Conservation (phyloP, 2,113 vertebrate genomes). For the Dicerorhinus sumatrensis region DNA sequence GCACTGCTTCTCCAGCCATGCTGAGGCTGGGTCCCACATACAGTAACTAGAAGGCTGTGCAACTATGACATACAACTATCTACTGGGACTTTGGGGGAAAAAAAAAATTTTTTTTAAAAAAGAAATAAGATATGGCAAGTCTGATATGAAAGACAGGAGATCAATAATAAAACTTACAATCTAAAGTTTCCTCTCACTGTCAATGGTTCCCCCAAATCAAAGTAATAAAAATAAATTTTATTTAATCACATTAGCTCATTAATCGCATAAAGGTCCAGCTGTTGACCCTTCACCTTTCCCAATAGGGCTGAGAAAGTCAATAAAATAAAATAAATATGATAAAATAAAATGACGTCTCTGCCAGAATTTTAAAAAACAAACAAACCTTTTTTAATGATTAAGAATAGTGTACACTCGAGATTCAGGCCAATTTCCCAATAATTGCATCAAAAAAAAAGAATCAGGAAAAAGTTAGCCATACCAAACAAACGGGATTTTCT, state of each 20-base stretch:
- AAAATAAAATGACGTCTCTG: conserved; percentile 12
- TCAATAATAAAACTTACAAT: background rate
- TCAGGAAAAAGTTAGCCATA: background rate
- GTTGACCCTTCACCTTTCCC: background rate
- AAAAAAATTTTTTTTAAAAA: too few species aligned
- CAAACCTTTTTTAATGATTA: background rate
- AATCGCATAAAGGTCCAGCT: background rate
- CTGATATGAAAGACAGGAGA: background rate
- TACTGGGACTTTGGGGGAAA: too few species aligned
- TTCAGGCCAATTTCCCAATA: conserved; percentile 52
- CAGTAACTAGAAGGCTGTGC: too few species aligned
- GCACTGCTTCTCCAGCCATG: too few species aligned
- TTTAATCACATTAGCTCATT: conserved; percentile 41
- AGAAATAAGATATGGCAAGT: background rate
- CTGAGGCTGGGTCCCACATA: too few species aligned
- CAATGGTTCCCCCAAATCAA: background rate
- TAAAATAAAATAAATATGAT: conserved; percentile 44
- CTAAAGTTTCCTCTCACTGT: conserved; percentile 9
- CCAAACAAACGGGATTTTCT: background rate
- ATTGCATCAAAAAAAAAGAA: background rate
- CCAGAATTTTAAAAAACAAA: background rate
- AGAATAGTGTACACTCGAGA: background rate
- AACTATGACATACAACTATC: too few species aligned
- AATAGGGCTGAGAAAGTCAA: background rate
- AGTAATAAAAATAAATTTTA: conserved; percentile 49